Percentiles rank a stretch among this genome's conserved stretches.
phyloP scores from a whole-genome alignment of 2,797 vertebrate species.

The Acanthornis magna region DNA sequence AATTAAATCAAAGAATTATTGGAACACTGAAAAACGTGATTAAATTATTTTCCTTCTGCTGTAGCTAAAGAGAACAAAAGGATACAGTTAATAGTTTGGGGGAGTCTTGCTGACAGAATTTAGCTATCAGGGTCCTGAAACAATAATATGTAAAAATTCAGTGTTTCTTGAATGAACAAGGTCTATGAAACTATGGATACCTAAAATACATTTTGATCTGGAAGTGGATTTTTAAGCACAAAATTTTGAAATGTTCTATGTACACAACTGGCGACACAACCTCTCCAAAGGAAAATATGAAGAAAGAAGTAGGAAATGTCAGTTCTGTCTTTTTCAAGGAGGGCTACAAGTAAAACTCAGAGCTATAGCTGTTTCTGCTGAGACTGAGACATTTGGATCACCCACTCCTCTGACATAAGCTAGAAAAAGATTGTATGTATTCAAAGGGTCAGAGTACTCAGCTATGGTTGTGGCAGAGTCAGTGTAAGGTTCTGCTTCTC shows the following conservation, averaged over 20 bases:
- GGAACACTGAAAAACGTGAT: background rate
- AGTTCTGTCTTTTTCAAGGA: background rate
- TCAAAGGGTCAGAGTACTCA: background rate
- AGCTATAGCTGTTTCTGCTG: background rate
- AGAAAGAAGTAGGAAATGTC: background rate
- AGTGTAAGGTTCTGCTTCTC: background rate
- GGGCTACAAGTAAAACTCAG: background rate
- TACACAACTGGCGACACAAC: rapidly evolving
- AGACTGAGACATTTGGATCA: background rate
- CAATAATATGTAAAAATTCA: background rate
- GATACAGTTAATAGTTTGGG: background rate
- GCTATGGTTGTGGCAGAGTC: background rate
- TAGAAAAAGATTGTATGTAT: background rate
- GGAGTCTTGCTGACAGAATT: background rate
- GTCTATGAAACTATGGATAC: background rate
- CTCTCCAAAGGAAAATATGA: background rate
- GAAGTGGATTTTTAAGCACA: background rate
- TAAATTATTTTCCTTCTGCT: background rate
- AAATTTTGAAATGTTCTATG: background rate
- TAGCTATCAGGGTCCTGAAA: background rate
- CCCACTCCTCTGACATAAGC: background rate
- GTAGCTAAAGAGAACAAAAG: background rate
- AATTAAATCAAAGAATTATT: background rate
- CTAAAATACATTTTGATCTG: background rate
- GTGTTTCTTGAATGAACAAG: background rate